Percentiles rank a stretch among this genome's conserved stretches.
Conservation (phyloP, 2,113 vertebrate genomes). For the Colius striatus region DNA sequence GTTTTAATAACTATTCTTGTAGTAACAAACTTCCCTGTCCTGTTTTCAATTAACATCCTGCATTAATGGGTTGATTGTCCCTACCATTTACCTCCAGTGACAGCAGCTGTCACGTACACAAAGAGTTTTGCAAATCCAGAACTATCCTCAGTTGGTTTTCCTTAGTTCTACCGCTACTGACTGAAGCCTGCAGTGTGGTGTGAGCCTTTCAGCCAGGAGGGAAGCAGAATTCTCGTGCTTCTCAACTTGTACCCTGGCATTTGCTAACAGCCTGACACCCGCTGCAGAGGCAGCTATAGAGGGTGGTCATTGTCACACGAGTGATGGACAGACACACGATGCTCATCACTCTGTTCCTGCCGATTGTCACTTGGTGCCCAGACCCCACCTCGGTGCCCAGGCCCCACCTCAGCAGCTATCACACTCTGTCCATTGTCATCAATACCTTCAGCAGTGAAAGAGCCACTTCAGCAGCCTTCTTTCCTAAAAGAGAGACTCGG, state of each 20-base stretch:
- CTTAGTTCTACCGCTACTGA: background rate
- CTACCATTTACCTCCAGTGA: background rate
- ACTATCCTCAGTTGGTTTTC: background rate
- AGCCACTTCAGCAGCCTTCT: background rate
- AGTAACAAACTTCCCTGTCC: background rate
- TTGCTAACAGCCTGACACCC: background rate
- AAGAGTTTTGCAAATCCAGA: background rate
- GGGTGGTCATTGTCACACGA: background rate
- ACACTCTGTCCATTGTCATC: background rate
- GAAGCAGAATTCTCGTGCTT: background rate
- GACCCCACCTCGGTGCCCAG: background rate
- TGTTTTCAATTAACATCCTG: background rate
- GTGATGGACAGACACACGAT: background rate
- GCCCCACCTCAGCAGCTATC: background rate
- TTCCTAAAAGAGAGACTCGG: rapidly evolving
- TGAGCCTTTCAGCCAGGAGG: background rate
- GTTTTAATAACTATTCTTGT: background rate
- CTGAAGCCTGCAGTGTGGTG: rapidly evolving
- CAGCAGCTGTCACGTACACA: background rate
- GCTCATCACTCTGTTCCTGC: background rate
- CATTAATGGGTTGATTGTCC: background rate
- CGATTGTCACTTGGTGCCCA: background rate
- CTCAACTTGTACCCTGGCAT: too few species aligned
- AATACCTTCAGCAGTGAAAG: background rate
- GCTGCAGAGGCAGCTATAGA: background rate